These are phyloP conservation scores for Gobiocypris rarus DNA, from an alignment of 2,113 vertebrate species.

Conservation along the genomic window DNA sequence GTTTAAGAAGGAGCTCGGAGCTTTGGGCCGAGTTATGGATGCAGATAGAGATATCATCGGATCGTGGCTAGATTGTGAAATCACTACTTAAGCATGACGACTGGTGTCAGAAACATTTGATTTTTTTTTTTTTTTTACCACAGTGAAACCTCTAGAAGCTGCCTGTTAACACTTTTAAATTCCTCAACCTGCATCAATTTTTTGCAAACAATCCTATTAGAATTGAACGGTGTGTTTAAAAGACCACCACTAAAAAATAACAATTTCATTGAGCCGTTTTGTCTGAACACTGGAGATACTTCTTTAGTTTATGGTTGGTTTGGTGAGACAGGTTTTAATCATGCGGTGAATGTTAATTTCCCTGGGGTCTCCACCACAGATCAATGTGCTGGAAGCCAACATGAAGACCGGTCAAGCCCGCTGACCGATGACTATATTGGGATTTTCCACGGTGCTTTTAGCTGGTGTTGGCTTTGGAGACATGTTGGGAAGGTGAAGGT, in stretches of 20 bases:
- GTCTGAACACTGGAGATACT: conserved; percentile 56
- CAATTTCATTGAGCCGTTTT: conserved; percentile 3
- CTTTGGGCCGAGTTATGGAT: conserved; percentile 30
- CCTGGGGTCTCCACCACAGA: conserved; percentile 47
- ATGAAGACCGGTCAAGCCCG: conserved; percentile 14
- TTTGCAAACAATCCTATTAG: not conserved
- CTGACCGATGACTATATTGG: conserved; percentile 31
- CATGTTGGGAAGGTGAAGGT: conserved; percentile 73
- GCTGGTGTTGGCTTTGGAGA: conserved; percentile 69
- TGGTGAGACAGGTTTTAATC: conserved; percentile 41
- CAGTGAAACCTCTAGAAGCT: not conserved
- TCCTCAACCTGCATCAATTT: not conserved
- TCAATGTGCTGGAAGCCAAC: conserved; percentile 42
- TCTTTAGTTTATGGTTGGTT: conserved; percentile 55
- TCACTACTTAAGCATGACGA: not conserved
- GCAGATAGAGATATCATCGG: conserved; percentile 13
- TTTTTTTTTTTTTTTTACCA: not conserved
- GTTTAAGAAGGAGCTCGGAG: conserved; percentile 26
- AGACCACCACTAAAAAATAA: not conserved
- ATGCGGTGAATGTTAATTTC: conserved; percentile 44
- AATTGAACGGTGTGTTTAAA: not conserved
- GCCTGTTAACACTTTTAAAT: not conserved
- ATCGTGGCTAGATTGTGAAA: conserved; percentile 4
- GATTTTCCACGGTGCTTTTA: conserved; percentile 17
- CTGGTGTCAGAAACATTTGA: not conserved